Evolutionary conservation across 2,888 invertebrate genomes (phyloP).

Genomic region (Carterocephalus palaemon): DNA sequence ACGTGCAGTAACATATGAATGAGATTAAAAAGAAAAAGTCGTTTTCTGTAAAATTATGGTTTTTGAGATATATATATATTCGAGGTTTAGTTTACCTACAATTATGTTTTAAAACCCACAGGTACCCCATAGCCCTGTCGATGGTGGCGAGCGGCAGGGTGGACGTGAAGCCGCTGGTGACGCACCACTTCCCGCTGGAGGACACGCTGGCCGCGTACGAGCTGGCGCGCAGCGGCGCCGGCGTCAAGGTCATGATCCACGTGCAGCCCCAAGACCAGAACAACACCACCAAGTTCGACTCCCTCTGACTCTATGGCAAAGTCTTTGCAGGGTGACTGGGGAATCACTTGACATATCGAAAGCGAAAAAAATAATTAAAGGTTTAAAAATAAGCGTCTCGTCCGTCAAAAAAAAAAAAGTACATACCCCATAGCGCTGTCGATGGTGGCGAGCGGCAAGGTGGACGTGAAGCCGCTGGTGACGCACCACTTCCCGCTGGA

Average conservation of each 20-base stretch:
- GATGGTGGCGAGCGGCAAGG: conserved; percentile 86
- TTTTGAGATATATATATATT: no score
- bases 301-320: no score
- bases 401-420: no score
- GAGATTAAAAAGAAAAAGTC: no score
- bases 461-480: conserved; percentile 89
- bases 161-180: conserved; percentile 89
- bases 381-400: no score
- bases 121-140: conserved; percentile 80
- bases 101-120: not conserved
- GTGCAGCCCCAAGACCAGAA: conserved; percentile 76
- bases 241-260: conserved; percentile 94
- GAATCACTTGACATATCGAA: no score
- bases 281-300: conserved; percentile 51
- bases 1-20: no score
- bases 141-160: conserved; percentile 87
- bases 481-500: conserved; percentile 90
- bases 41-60: no score
- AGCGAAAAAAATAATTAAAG: no score
- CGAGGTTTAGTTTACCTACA: no score
- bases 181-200: conserved; percentile 88
- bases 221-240: conserved; percentile 84
- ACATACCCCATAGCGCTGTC: conserved; percentile 88
- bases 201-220: conserved; percentile 91
- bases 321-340: no score